Percentiles rank a stretch among this genome's conserved stretches.
Evolutionary conservation across 1,140 invertebrate genomes (phyloP).

Genomic region (Drosophila mauritiana): DNA sequence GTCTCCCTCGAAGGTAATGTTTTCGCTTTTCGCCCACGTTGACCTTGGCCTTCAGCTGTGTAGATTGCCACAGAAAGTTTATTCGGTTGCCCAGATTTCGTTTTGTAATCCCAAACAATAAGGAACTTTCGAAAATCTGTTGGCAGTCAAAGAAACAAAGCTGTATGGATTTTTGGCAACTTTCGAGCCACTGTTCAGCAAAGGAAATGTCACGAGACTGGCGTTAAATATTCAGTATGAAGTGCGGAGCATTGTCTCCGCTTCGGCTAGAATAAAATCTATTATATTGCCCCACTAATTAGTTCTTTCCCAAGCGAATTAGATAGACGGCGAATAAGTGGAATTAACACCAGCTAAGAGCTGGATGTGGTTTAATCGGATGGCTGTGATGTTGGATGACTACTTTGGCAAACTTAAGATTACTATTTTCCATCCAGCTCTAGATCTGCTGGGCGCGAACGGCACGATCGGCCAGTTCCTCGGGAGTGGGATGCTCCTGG

Average conservation of each 20-base stretch:
- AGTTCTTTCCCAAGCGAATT: conserved; percentile 39
- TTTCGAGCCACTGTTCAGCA: conserved; percentile 13
- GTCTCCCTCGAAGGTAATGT: background rate
- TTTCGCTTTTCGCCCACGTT: conserved; percentile 1
- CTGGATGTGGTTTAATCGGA: conserved; percentile 42
- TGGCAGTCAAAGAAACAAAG: background rate
- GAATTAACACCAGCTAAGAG: conserved; percentile 45
- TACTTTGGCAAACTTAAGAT: conserved; percentile 35
- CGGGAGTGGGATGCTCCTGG: conserved; percentile 65
- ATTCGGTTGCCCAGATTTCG: conserved; percentile 1
- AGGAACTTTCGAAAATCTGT: conserved; percentile 6
- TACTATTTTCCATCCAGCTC: background rate
- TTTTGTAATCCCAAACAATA: background rate
- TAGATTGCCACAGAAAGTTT: conserved; percentile 12
- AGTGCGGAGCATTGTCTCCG: conserved; percentile 38
- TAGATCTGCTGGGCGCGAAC: conserved; percentile 68
- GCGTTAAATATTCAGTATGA: conserved; percentile 39
- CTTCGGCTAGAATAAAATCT: conserved; percentile 6
- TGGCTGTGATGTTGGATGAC: conserved; percentile 23
- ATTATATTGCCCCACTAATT: conserved; percentile 55
- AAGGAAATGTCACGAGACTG: background rate
- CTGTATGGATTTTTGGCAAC: conserved; percentile 6
- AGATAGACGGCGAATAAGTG: conserved; percentile 53
- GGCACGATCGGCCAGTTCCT: conserved; percentile 67
- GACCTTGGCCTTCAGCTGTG: conserved; percentile 17